Conservation (phyloP, 1,140 invertebrate species). For the Lepeophtheirus salmonis region DNA sequence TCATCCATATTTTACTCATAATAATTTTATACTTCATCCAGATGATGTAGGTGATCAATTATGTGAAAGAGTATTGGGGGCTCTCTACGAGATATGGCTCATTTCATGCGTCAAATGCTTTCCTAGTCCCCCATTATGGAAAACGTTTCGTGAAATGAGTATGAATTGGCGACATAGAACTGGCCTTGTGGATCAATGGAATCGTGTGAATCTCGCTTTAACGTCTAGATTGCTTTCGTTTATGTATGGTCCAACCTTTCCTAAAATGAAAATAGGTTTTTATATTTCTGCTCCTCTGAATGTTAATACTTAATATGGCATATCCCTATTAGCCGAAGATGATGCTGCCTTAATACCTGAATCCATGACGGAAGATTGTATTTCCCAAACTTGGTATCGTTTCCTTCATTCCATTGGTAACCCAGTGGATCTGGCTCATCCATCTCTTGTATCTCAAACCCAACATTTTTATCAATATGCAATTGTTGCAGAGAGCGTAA, state of each 20-base stretch:
- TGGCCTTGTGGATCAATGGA: slow-evolving; percentile 84
- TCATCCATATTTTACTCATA: too few relatives aligned
- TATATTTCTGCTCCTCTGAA: slow-evolving; percentile 31
- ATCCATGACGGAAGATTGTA: slow-evolving; percentile 64
- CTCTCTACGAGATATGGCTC: slow-evolving; percentile 86
- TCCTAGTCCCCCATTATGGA: slow-evolving; percentile 84
- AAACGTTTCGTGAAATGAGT: slow-evolving; percentile 76
- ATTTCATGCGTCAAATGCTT: slow-evolving; percentile 71
- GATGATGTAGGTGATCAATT: slow-evolving; percentile 86
- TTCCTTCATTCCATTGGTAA: slow-evolving; percentile 79
- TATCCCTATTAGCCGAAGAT: slow-evolving; percentile 48
- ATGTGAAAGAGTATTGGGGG: slow-evolving; percentile 75
- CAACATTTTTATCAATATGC: slow-evolving; percentile 48
- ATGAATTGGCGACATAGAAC: slow-evolving; percentile 78
- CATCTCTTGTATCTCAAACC: slow-evolving; percentile 63
- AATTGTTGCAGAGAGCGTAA: slow-evolving; percentile 29
- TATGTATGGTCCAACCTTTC: slow-evolving; percentile 73
- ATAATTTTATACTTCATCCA: slow-evolving; percentile 20
- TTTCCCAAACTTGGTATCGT: slow-evolving; percentile 83
- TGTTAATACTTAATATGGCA: slow-evolving; percentile 21
- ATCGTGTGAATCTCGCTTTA: slow-evolving; percentile 69
- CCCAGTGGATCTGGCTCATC: slow-evolving; percentile 72
- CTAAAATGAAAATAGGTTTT: slow-evolving; percentile 49
- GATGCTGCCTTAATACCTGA: slow-evolving; percentile 55
- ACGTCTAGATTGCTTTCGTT: slow-evolving; percentile 61